Evolutionary conservation across 2,113 vertebrate genomes (phyloP), one percentile per base, ranked within the genome.

Genomic region (Spheniscus mendiculus): DNA sequence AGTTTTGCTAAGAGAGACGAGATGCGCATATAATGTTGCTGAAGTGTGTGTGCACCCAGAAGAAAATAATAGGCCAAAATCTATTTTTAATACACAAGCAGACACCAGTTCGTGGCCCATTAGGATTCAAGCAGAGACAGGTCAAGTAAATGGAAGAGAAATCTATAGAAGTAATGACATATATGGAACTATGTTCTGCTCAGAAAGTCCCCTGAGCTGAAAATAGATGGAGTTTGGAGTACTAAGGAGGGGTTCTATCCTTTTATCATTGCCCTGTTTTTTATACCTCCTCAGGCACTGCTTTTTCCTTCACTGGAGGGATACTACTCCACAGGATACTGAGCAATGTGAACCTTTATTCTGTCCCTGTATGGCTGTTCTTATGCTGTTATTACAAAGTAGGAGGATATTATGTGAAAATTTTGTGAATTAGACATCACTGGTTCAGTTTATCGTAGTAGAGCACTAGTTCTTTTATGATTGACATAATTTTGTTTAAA

Each of bases 31-130:
- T 20, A 83, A 83, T 55, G 34, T 26, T 84, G 21, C 56, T 82
- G 65, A 93, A 94, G 70, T 55, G 14, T 63, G 30, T 85, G 56
- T 69, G 56, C 40, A 76, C 9, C 26, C 47, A 88, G 52, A 93
- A 83, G 66, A 94, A 94, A 80, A 90, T 91, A 95, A 72, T 74
- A 93, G 49, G 23, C 44, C 40, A 85, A 83, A 91, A 79, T 62
- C 87, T 89, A 87, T 91, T 93, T 95, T 95, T 94, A 91, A 87
- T 91, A 65, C 21, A 47, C 20, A 79, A 42, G 40, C 6, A 47
- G 62, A 69, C 38, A 92, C 53, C 29, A 56, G 81, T 74, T 94
- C 84, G 83, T 52, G 73, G 47, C 34, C 90, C 30, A 27, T 83
- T 88, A 93, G 44, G 62, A 87, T 82, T 94, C 74, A n/a, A n/a